Percentiles rank a stretch among this genome's conserved stretches.
phyloP scores from a whole-genome alignment of 1,140 invertebrate species.

The Apis laboriosa region DNA sequence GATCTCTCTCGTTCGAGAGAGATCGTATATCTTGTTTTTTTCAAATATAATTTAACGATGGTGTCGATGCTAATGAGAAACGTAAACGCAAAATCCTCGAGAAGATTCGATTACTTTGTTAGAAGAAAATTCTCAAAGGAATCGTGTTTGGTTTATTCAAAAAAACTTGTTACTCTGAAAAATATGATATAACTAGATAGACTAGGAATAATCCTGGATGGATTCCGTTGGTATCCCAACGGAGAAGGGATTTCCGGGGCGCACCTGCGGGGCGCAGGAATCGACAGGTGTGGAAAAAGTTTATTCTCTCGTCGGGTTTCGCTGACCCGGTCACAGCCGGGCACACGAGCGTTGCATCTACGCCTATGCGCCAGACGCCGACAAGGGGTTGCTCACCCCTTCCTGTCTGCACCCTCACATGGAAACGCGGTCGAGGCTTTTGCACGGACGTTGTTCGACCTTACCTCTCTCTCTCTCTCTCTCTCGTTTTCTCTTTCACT shows the following conservation, averaged over 20 bases:
- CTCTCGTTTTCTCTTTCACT: neutral
- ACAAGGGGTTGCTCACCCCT: conserved; percentile 76
- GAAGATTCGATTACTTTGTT: too few species aligned
- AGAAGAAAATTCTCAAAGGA: too few species aligned
- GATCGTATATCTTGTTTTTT: neutral
- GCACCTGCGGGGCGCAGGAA: conserved; percentile 47
- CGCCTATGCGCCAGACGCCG: conserved; percentile 75
- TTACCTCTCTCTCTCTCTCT: conserved; percentile 46
- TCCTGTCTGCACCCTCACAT: conserved; percentile 77
- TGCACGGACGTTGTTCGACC: conserved; percentile 57
- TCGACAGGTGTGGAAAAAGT: conserved; percentile 69
- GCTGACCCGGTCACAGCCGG: conserved; percentile 72
- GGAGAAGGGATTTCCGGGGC: conserved; percentile 6
- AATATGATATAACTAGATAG: too few species aligned
- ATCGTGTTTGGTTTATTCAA: too few species aligned
- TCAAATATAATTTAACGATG: neutral
- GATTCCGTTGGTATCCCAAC: conserved; percentile 18
- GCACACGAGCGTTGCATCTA: conserved; percentile 61
- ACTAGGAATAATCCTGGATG: neutral
- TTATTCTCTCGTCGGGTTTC: conserved; percentile 55
- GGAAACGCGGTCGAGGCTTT: conserved; percentile 68
- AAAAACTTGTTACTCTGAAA: too few species aligned
- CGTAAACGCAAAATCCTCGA: too few species aligned
- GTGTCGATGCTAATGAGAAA: too few species aligned
- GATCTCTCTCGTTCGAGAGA: too few species aligned